A percentile compares a stretch with the other conserved stretches of the same genome.
Evolutionary conservation across 2,113 vertebrate species (phyloP).

Genomic region (Nannospalax galili): DNA sequence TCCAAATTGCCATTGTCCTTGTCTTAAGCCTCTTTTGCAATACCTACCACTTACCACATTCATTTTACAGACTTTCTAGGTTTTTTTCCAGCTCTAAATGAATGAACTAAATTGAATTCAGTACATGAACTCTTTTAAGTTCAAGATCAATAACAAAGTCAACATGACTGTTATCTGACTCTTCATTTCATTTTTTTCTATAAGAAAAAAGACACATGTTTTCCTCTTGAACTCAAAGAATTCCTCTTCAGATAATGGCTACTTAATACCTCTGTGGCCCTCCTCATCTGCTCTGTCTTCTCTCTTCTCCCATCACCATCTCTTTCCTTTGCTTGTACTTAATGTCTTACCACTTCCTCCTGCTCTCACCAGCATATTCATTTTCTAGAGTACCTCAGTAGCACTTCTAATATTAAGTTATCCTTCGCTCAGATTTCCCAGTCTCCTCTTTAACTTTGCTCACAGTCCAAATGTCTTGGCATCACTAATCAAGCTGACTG

Average conservation of each 20-base stretch:
- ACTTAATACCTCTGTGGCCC: not conserved
- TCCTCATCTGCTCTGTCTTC: not conserved
- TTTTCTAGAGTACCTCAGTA: not conserved
- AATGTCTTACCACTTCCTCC: not conserved
- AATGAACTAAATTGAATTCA: not conserved
- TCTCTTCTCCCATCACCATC: not conserved
- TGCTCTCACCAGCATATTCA: not conserved
- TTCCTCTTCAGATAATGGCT: not conserved
- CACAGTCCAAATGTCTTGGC: not conserved
- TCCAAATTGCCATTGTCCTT: not conserved
- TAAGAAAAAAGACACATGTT: not conserved
- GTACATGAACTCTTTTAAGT: constrained; percentile 28
- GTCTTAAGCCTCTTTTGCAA: not conserved
- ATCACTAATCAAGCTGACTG: not conserved
- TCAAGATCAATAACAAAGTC: constrained; percentile 5
- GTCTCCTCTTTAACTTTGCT: not conserved
- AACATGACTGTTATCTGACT: not conserved
- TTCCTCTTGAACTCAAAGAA: not conserved
- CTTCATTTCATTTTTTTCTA: not conserved
- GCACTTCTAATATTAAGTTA: not conserved
- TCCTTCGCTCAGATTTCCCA: constrained; percentile 1
- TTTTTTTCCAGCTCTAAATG: not conserved
- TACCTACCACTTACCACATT: not conserved
- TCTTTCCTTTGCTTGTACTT: not conserved
- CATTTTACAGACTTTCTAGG: not conserved